Conservation (phyloP, 2,113 vertebrate species). For the Vanacampus margaritifer region DNA sequence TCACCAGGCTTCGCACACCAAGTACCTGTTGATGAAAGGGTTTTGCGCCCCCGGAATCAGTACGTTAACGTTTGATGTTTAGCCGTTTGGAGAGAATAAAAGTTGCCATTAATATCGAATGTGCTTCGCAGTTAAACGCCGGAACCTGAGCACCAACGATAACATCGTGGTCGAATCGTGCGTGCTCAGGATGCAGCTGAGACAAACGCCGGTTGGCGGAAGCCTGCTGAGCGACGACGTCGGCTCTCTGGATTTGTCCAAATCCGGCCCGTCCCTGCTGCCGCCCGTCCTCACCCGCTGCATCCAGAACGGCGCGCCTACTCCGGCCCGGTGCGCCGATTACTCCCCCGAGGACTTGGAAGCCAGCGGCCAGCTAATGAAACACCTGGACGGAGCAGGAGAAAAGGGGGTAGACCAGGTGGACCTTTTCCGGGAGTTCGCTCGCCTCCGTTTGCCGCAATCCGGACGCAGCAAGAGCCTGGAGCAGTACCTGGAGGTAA, state of each 20-base stretch:
- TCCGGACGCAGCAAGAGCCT: conserved; percentile 59
- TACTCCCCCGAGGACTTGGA: conserved; percentile 71
- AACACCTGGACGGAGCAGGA: conserved; percentile 64
- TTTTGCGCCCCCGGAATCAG: conserved; percentile 82
- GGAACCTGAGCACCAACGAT: conserved; percentile 85
- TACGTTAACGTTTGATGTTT: conserved; percentile 3
- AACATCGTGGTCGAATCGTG: conserved; percentile 93
- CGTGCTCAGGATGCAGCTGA: conserved; percentile 78
- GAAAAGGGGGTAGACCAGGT: conserved; percentile 73
- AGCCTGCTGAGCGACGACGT: conserved; percentile 66
- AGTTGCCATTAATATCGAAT: not conserved
- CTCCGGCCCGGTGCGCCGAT: conserved; percentile 49
- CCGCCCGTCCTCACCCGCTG: conserved; percentile 75
- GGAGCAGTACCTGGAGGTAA: conserved; percentile 62
- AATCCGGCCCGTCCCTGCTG: conserved; percentile 66
- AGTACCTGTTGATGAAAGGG: conserved; percentile 92
- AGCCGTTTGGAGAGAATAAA: not conserved
- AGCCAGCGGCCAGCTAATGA: conserved; percentile 66
- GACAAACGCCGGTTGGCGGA: conserved; percentile 62
- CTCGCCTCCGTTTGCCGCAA: conserved; percentile 54
- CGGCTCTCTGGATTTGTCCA: conserved; percentile 67
- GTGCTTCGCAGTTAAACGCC: conserved; percentile 66
- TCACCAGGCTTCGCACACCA: conserved; percentile 90
- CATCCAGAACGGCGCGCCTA: conserved; percentile 44
- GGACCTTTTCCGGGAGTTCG: conserved; percentile 65